These are phyloP conservation scores for Drosophila erecta DNA, from an alignment of 1,140 invertebrate genomes.

Conservation along the genomic window DNA sequence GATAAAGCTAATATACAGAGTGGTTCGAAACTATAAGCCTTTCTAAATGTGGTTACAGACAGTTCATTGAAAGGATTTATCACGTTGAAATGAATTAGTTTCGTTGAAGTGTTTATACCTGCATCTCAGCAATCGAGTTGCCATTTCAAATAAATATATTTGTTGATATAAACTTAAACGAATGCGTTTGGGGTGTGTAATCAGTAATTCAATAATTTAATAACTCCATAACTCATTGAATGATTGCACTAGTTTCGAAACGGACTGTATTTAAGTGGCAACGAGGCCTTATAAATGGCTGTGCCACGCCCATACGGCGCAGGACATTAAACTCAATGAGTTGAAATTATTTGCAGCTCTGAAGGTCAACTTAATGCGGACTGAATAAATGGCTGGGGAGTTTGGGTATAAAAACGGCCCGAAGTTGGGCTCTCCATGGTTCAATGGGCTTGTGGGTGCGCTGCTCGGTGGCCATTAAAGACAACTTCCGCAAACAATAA, in stretches of 20 bases:
- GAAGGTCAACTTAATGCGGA: constrained; percentile 69
- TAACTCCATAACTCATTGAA: no score
- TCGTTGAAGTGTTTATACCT: no score
- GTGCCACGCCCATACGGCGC: constrained; percentile 38
- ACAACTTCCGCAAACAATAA: constrained; percentile 81
- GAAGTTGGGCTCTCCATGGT: neutral
- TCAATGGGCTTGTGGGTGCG: constrained; percentile 17
- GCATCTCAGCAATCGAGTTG: no score
- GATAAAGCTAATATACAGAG: constrained; percentile 32
- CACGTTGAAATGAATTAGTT: neutral
- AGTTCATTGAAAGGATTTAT: neutral
- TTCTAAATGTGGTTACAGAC: neutral
- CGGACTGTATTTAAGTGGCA: constrained; percentile 27
- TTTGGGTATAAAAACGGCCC: neutral
- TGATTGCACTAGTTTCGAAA: neutral
- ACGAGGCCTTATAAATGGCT: constrained; percentile 29
- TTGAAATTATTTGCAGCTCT: constrained; percentile 79
- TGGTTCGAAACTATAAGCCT: neutral
- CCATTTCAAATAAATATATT: no score
- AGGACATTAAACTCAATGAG: constrained; percentile 80
- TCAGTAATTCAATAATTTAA: no score
- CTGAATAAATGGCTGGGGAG: constrained; percentile 14
- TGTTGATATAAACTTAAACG: no score
- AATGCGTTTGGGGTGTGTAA: no score
- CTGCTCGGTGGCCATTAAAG: constrained; percentile 71